Evolutionary conservation across 2,888 invertebrate genomes (phyloP).

Genomic region (Drosophila meridionalis): DNA sequence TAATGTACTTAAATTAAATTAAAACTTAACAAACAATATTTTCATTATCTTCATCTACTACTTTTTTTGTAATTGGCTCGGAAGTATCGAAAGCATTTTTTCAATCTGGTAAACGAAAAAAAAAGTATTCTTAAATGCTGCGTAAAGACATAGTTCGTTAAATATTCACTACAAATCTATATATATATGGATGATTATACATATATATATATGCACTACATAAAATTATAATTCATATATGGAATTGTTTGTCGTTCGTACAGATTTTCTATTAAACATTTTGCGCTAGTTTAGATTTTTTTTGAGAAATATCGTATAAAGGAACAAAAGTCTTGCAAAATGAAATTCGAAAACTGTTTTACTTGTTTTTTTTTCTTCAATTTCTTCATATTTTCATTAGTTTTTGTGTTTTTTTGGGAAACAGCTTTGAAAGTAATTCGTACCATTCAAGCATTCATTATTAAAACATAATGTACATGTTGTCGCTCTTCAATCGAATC

Average conservation of each 20-base stretch:
- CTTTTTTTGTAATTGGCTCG: conserved; percentile 65
- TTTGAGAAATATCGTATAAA: conserved; percentile 76
- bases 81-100: conserved; percentile 43
- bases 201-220: conserved; percentile 11
- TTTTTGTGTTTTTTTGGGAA: conserved; percentile 10
- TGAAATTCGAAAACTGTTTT: conserved; percentile 47
- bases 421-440: conserved; percentile 50
- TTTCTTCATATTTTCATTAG: conserved; percentile 9
- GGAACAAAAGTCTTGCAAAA: conserved; percentile 75
- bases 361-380: neutral
- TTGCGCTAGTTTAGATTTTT: conserved; percentile 8
- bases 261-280: conserved; percentile 16
- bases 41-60: conserved; percentile 5
- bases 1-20: conserved; percentile 56
- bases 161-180: conserved; percentile 23
- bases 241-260: conserved; percentile 65
- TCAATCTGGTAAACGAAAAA: conserved; percentile 61
- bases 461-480: conserved; percentile 82
- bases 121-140: conserved; percentile 69
- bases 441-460: conserved; percentile 73
- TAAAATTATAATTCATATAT: conserved; percentile 58
- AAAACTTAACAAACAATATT: conserved; percentile 77
- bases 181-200: neutral
- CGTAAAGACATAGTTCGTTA: conserved; percentile 59
- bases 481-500: conserved; percentile 48